Conservation (phyloP, 2,113 vertebrate genomes). For the Misgurnus anguillicaudatus region DNA sequence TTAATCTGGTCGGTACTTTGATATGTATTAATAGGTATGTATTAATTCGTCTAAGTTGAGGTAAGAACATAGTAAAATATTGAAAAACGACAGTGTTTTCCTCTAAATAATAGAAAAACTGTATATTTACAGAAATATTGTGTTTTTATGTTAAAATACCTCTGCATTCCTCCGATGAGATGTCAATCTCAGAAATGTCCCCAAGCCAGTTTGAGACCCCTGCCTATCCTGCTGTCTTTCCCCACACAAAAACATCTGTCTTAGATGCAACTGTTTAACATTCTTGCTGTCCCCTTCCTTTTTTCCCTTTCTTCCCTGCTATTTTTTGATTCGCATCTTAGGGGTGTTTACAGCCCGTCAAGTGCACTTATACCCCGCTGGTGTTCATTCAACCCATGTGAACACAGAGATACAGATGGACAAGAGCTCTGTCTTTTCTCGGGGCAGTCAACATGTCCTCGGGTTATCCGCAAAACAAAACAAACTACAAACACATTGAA, state of each 20-base stretch:
- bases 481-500: slow-evolving; percentile 1
- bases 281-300: slow-evolving; percentile 1
- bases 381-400: neutral
- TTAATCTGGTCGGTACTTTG: no score
- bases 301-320: slow-evolving; percentile 11
- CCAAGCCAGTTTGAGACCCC: neutral
- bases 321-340: slow-evolving; percentile 27
- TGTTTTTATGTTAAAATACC: no score
- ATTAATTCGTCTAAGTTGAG: no score
- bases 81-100: no score
- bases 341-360: slow-evolving; percentile 49
- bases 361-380: slow-evolving; percentile 29
- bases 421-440: slow-evolving; percentile 4
- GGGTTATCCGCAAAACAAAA: slow-evolving; percentile 10
- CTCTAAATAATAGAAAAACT: neutral
- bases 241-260: neutral
- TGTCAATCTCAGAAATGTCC: no score
- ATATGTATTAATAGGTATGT: no score
- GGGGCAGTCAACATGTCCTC: neutral
- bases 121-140: no score
- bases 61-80: no score
- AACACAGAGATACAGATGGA: slow-evolving; percentile 8
- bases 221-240: neutral
- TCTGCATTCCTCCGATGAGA: no score
- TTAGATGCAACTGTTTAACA: neutral